Conservation (phyloP, 1,140 invertebrate genomes). For the Helicoverpa zea region DNA sequence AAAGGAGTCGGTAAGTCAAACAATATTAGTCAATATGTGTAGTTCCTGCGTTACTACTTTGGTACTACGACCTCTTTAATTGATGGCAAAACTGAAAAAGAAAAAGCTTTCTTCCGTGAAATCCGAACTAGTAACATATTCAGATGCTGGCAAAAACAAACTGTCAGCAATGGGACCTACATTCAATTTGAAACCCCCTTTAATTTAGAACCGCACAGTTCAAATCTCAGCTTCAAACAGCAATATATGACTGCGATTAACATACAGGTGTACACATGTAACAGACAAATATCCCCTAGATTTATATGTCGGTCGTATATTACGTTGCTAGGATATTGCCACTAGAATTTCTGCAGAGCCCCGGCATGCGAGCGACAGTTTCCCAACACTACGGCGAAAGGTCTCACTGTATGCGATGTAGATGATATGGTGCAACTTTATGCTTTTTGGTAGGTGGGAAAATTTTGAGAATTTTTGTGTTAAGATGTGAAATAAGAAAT, state of each 20-base stretch:
- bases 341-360: conserved; percentile 51
- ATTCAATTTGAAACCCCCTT: too few relatives aligned
- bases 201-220: background rate
- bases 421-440: conserved; percentile 10
- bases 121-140: too few relatives aligned
- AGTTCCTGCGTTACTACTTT: too few relatives aligned
- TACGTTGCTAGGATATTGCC: conserved; percentile 50
- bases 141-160: too few relatives aligned
- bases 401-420: conserved; percentile 21
- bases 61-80: too few relatives aligned
- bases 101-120: too few relatives aligned
- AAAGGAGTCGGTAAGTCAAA: too few relatives aligned
- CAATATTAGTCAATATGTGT: too few relatives aligned
- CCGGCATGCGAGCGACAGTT: conserved; percentile 47
- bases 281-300: conserved; percentile 10
- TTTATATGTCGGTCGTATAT: conserved; percentile 30
- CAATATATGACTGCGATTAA: conserved; percentile 6
- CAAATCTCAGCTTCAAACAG: background rate
- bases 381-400: conserved; percentile 9
- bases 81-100: too few relatives aligned
- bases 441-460: background rate
- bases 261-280: background rate
- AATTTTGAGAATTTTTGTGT: background rate
- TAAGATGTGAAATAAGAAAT: background rate
- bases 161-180: too few relatives aligned